These are phyloP conservation scores for Cremastobaeus sp. DNA, from an alignment of 2,888 invertebrate genomes.

Conservation along the genomic window DNA sequence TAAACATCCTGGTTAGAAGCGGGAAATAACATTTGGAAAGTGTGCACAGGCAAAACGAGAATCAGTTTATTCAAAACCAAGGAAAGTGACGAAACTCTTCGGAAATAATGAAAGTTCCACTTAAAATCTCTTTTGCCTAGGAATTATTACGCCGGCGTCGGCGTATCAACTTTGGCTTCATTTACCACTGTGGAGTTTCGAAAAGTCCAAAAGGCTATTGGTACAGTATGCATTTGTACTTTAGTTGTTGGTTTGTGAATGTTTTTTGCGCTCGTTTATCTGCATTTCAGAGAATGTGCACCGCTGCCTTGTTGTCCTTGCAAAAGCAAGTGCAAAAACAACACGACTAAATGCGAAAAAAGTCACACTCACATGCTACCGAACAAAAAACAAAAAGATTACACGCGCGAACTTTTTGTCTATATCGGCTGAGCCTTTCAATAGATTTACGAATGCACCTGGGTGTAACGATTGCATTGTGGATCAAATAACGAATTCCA, in stretches of 20 bases:
- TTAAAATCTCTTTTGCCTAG: constrained; percentile 28
- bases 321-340: constrained; percentile 31
- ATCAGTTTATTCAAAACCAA: constrained; percentile 31
- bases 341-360: constrained; percentile 24
- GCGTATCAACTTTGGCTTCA: constrained; percentile 15
- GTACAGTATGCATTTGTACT: neutral
- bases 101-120: constrained; percentile 1
- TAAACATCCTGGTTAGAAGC: constrained; percentile 5
- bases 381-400: constrained; percentile 32
- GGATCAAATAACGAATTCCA: neutral
- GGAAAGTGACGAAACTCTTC: constrained; percentile 8
- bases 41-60: neutral
- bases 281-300: constrained; percentile 36
- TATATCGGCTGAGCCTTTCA: constrained; percentile 18
- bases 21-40: neutral
- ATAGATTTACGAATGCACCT: constrained; percentile 25
- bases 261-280: constrained; percentile 33
- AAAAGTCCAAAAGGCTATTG: constrained; percentile 21
- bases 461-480: neutral
- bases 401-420: constrained; percentile 33
- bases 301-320: constrained; percentile 6
- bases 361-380: constrained; percentile 7
- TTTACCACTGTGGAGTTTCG: constrained; percentile 31
- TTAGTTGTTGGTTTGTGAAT: constrained; percentile 10
- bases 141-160: neutral